Evolutionary conservation across 2,797 vertebrate species (phyloP).

Genomic region (Lacerta agilis): DNA sequence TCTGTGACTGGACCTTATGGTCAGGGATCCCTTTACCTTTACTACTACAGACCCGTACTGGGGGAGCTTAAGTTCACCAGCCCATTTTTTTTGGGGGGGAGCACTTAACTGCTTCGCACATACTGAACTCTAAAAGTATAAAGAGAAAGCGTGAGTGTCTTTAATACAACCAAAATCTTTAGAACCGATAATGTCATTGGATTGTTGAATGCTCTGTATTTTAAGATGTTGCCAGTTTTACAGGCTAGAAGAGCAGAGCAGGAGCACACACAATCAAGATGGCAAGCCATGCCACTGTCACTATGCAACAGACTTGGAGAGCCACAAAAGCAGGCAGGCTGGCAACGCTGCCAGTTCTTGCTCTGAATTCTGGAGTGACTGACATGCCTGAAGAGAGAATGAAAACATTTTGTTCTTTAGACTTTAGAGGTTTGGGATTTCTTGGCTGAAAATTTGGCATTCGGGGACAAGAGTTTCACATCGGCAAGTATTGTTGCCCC

Average conservation of each 20-base stretch:
- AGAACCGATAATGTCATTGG: constrained; percentile 30
- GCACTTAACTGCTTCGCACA: not conserved
- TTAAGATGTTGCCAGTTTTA: constrained; percentile 61
- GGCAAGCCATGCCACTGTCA: constrained; percentile 53
- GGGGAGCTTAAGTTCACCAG: not conserved
- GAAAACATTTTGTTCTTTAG: constrained; percentile 66
- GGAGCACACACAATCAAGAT: constrained; percentile 31
- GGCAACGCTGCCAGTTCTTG: constrained; percentile 31
- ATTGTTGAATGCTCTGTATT: constrained; percentile 29
- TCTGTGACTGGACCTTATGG: no score
- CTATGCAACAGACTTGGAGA: constrained; percentile 57
- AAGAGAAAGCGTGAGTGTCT: no score
- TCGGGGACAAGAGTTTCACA: constrained; percentile 52
- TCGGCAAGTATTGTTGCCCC: constrained; percentile 42
- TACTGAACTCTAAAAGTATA: not conserved
- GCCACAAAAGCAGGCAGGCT: constrained; percentile 57
- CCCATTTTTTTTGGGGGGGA: not conserved
- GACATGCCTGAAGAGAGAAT: constrained; percentile 37
- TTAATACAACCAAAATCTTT: not conserved
- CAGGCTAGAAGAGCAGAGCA: constrained; percentile 66
- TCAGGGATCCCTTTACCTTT: no score
- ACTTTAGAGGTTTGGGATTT: constrained; percentile 46
- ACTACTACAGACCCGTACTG: not conserved
- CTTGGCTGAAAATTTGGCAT: constrained; percentile 57
- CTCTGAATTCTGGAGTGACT: constrained; percentile 49